phyloP scores from a whole-genome alignment of 1,140 invertebrate genomes.

The Homarus americanus region DNA sequence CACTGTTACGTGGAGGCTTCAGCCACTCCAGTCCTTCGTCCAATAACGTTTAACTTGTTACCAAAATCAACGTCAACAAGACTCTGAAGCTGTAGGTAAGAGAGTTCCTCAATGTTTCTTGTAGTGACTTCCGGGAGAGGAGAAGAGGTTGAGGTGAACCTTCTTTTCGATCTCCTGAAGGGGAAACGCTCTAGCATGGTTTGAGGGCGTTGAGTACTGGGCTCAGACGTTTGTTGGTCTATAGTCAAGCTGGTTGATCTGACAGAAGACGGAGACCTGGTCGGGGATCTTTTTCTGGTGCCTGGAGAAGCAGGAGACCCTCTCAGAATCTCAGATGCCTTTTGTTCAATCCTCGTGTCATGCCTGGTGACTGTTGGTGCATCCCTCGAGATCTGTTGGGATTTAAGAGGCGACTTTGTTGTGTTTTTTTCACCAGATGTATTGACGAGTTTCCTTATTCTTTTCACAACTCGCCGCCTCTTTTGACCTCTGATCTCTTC shows the following conservation, averaged over 20 bases:
- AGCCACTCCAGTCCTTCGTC: not conserved
- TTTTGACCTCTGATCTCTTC: not conserved
- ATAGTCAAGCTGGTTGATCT: not conserved
- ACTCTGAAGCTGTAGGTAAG: conserved; percentile 36
- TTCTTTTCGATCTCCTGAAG: not conserved
- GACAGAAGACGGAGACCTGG: no score
- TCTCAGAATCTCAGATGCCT: no score
- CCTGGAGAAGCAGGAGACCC: no score
- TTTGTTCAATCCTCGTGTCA: no score
- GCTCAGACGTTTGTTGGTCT: not conserved
- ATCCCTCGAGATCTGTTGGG: not conserved
- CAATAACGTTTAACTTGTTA: not conserved
- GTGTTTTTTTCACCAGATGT: not conserved
- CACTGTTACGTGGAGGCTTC: no score
- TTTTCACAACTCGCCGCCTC: not conserved
- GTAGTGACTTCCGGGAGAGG: not conserved
- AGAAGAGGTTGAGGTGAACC: not conserved
- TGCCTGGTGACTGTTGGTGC: no score
- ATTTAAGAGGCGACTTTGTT: not conserved
- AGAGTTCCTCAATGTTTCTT: conserved; percentile 18
- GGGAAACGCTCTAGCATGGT: conserved; percentile 32
- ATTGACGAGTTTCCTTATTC: not conserved
- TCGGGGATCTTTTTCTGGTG: no score
- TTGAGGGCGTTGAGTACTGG: not conserved
- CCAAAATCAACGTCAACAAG: conserved; percentile 35